A percentile compares a stretch with the other conserved stretches of the same genome.
Conservation (phyloP, 2,113 vertebrate species). For the Suricata suricatta region DNA sequence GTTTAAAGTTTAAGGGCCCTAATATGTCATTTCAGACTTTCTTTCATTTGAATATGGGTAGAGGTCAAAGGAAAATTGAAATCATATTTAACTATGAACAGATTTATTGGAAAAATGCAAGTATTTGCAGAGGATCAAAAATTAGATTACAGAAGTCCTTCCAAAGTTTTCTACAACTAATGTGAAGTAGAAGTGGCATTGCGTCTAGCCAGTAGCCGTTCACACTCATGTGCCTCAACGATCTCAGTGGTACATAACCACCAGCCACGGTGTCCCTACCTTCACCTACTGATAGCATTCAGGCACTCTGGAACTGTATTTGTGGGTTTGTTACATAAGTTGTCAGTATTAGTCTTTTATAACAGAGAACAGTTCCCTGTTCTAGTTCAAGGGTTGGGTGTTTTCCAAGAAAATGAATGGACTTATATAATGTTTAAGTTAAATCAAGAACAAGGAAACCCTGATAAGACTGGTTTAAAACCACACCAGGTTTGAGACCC, state of each 20-base stretch:
- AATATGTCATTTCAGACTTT: not conserved
- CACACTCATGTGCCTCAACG: not conserved
- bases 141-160: not conserved
- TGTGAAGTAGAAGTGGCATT: not conserved
- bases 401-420: not conserved
- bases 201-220: not conserved
- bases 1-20: not conserved
- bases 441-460: not conserved
- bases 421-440: not conserved
- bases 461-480: conserved; percentile 45
- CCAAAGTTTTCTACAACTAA: not conserved
- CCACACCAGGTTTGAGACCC: not conserved
- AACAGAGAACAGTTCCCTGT: not conserved
- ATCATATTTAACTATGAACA: not conserved
- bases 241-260: not conserved
- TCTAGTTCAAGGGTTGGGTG: not conserved
- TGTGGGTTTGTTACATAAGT: not conserved
- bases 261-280: not conserved
- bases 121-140: not conserved
- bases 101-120: not conserved
- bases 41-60: not conserved
- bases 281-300: not conserved
- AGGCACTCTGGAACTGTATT: not conserved
- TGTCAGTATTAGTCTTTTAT: not conserved
- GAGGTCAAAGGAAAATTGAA: not conserved